Base-by-base conservation (phyloP, 2,888 invertebrate genomes). In the Leptopilina syphax region DNA sequence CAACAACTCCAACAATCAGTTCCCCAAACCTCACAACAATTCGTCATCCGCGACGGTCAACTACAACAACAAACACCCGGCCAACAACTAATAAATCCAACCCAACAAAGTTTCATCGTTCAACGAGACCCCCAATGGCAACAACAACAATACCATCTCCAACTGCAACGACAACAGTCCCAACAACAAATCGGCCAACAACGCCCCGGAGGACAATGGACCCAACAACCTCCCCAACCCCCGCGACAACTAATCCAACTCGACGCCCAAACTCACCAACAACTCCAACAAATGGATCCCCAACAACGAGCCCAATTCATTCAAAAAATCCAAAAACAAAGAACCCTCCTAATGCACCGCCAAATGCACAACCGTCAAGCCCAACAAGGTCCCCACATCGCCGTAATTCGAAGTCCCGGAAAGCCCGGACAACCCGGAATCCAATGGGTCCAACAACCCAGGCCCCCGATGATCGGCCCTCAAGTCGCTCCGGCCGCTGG, bases 231-330 rank as follows among this genome's bases (percentile, higher is more conserved):
- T 10, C 91, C 94, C 3, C 94, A 94, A 86, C 93, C 92, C 65
- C 92, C 93, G 34, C 93, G 94, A 1, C 96, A 96, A 88, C 93
- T 96, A 80, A 97, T 97, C 81, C 97, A 97, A 85, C 91, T 97
- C 85, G 97, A 97, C 86, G 96, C 96, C 0, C 96, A 96, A 86
- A 96, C 96, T 0, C 96, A 97, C 89, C 96, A 96, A 12, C 96
- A 96, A 86, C 92, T 97, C 68, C 96, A 97, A 88, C 96, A 96
- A 87, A 94, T 96, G 94, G 96, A 96, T 87, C 96, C 96, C 0
- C 95, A 96, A 83, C 96, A 96, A 87, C 94, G 96, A 65, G 96
- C 96, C 1, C 94, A 96, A 90, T 97, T 97, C 85, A 96, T 97
- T 6, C 95, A 96, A 12, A 96, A 96, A 89, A 92, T 96, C 82